These are phyloP conservation scores for Neopelma chrysocephalum DNA, from an alignment of 2,797 vertebrate genomes.

Conservation along the genomic window DNA sequence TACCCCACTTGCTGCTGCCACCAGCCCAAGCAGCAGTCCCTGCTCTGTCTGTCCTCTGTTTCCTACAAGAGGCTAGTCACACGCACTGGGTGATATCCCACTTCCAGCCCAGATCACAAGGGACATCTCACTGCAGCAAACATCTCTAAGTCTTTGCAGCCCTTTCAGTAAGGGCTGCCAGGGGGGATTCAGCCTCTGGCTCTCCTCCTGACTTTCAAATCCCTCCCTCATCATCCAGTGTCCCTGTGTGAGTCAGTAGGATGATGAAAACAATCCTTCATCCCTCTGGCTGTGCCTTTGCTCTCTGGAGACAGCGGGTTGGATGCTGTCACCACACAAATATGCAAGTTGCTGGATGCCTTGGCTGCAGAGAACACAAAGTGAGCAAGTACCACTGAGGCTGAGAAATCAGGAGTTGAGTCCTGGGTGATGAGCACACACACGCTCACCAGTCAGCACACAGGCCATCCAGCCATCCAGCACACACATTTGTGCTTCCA, in stretches of 20 bases:
- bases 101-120: neutral
- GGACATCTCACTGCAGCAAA: neutral
- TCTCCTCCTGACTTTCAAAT: neutral
- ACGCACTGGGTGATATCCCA: accelerated
- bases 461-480: too few relatives aligned
- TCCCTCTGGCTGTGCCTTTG: neutral
- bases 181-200: neutral
- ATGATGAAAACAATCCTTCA: neutral
- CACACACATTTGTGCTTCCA: neutral
- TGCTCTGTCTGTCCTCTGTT: accelerated
- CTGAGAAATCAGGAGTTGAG: neutral
- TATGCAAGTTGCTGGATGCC: neutral
- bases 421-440: accelerated
- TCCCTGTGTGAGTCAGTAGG: neutral
- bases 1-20: accelerated
- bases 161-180: neutral
- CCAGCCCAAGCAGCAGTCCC: neutral
- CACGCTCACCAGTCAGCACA: neutral
- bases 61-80: neutral
- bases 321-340: neutral
- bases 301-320: neutral
- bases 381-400: neutral
- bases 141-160: neutral
- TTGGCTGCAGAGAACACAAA: neutral
- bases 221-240: neutral